Conservation (phyloP, 2,888 invertebrate species). For the Neoitamus cyanurus region DNA sequence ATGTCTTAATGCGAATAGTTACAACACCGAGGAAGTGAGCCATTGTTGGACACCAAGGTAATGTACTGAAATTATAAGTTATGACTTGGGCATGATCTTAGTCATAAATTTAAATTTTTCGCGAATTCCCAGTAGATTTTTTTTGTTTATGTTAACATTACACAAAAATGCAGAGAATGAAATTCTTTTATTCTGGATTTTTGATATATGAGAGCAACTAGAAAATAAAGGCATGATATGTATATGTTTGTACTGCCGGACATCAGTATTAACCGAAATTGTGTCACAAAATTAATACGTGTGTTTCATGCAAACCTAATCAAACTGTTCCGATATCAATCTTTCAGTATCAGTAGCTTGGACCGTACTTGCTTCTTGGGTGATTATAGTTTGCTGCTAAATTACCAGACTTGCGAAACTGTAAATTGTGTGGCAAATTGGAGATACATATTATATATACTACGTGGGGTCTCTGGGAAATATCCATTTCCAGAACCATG, state of each 20-base stretch:
- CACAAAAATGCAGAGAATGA: neutral
- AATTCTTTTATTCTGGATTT: too few relatives aligned
- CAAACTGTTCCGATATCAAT: too few relatives aligned
- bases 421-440: neutral
- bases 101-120: neutral
- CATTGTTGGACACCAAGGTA: neutral
- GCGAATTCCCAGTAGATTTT: neutral
- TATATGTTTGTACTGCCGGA: too few relatives aligned
- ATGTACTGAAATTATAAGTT: neutral
- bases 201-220: too few relatives aligned
- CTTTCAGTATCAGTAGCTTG: too few relatives aligned
- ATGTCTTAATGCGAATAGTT: neutral
- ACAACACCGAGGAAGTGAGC: neutral
- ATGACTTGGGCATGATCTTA: neutral
- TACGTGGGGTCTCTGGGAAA: neutral
- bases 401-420: neutral
- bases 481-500: neutral
- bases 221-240: too few relatives aligned
- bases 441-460: too few relatives aligned
- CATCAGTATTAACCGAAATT: too few relatives aligned
- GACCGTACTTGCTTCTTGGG: neutral
- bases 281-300: too few relatives aligned
- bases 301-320: too few relatives aligned
- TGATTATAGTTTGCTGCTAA: neutral
- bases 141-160: neutral